phyloP scores from a whole-genome alignment of 2,888 invertebrate species.

The Eustalomyia histrio region DNA sequence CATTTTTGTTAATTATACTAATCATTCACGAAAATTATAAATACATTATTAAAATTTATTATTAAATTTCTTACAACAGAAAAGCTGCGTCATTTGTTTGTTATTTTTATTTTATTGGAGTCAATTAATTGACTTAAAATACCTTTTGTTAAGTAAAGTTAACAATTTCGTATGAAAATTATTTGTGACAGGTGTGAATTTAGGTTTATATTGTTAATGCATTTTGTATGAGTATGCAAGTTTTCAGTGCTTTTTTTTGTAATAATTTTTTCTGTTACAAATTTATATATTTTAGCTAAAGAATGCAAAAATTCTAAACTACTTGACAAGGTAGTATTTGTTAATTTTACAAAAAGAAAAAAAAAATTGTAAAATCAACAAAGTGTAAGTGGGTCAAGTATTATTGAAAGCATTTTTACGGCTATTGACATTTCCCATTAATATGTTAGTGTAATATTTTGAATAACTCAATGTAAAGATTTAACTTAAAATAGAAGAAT shows the following conservation, averaged over 20 bases:
- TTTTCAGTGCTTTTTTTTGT: neutral
- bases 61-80: neutral
- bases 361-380: constrained; percentile 5
- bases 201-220: constrained; percentile 22
- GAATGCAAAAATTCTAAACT: constrained; percentile 59
- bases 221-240: neutral
- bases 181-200: constrained; percentile 54
- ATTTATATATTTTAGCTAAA: constrained; percentile 42
- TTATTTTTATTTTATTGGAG: neutral
- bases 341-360: neutral
- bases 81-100: neutral
- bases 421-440: constrained; percentile 51
- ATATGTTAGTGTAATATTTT: constrained; percentile 20
- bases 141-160: neutral
- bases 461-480: too few species aligned
- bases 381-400: constrained; percentile 59
- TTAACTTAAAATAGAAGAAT: too few species aligned
- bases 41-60: neutral
- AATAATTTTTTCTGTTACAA: constrained; percentile 4
- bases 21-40: neutral
- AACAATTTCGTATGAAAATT: constrained; percentile 29
- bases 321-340: constrained; percentile 55
- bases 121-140: neutral
- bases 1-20: neutral
- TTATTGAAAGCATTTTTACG: constrained; percentile 45